These are phyloP conservation scores for Aleiodes leptofemur DNA, from an alignment of 2,888 invertebrate species.

Conservation along the genomic window DNA sequence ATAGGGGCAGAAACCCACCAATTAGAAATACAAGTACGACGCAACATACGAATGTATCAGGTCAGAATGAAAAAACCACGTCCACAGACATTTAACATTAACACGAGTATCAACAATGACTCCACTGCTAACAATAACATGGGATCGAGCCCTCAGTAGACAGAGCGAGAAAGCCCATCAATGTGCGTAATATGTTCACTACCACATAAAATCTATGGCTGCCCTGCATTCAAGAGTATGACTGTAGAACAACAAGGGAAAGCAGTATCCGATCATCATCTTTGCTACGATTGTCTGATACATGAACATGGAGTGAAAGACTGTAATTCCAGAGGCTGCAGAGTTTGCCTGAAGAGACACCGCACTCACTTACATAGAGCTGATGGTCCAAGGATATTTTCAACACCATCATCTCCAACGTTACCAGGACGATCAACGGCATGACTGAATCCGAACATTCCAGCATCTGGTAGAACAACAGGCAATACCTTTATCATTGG, in stretches of 20 bases:
- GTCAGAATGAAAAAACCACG: conserved; percentile 19
- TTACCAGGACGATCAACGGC: background rate
- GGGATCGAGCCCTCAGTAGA: background rate
- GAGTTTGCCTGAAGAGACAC: conserved; percentile 46
- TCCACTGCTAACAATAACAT: background rate
- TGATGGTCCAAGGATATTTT: background rate
- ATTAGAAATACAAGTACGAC: no score
- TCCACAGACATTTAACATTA: background rate
- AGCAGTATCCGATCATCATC: conserved; percentile 22
- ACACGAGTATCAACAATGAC: conserved; percentile 27
- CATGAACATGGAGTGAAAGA: conserved; percentile 35
- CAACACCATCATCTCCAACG: background rate
- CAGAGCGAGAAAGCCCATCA: background rate
- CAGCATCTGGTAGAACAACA: background rate
- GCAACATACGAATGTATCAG: conserved; percentile 13
- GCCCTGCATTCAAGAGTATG: conserved; percentile 19
- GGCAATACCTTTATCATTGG: background rate
- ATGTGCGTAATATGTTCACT: background rate
- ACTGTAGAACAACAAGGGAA: background rate
- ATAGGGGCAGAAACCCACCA: background rate
- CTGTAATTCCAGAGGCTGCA: conserved; percentile 30
- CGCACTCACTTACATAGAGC: conserved; percentile 38
- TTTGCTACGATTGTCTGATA: conserved; percentile 49
- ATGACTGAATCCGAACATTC: background rate
- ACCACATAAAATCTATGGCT: conserved; percentile 30